A percentile compares a stretch with the other conserved stretches of the same genome.
Evolutionary conservation across 2,888 invertebrate genomes (phyloP).

Genomic region (Erannis defoliaria): DNA sequence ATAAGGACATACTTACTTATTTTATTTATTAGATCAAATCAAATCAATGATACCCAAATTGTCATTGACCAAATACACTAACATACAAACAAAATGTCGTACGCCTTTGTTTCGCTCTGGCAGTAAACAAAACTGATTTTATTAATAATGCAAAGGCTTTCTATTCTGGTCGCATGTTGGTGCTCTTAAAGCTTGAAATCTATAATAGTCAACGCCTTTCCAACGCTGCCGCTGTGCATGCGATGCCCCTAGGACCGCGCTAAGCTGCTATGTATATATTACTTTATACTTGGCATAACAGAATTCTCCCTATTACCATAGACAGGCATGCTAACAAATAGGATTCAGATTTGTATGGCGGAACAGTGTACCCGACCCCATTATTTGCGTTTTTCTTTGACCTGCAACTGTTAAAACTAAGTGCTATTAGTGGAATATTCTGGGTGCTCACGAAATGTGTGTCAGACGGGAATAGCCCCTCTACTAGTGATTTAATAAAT

Average conservation of each 20-base stretch:
- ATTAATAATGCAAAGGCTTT: background rate
- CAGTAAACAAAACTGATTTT: background rate
- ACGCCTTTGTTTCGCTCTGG: too few relatives aligned
- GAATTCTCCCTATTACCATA: too few relatives aligned
- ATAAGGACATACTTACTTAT: too few relatives aligned
- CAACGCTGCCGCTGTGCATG: slow-evolving; percentile 36
- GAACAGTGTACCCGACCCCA: background rate
- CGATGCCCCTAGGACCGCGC: slow-evolving; percentile 28
- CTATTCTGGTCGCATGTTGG: background rate
- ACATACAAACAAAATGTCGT: too few relatives aligned
- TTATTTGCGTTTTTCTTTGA: background rate
- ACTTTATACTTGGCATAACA: slow-evolving; percentile 1
- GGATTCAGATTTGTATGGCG: slow-evolving; percentile 4
- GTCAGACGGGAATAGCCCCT: too few relatives aligned
- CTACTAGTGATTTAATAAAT: too few relatives aligned
- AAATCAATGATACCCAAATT: too few relatives aligned
- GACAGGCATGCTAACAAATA: slow-evolving; percentile 7
- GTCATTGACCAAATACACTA: too few relatives aligned
- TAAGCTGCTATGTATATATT: slow-evolving; percentile 34
- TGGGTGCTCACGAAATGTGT: too few relatives aligned
- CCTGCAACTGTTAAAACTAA: background rate
- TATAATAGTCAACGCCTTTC: slow-evolving; percentile 18
- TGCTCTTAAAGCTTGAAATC: background rate
- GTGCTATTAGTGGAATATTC: too few relatives aligned
- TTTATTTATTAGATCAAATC: too few relatives aligned